Conservation (phyloP, 2,113 vertebrate species). For the Toxotes jaculatrix region DNA sequence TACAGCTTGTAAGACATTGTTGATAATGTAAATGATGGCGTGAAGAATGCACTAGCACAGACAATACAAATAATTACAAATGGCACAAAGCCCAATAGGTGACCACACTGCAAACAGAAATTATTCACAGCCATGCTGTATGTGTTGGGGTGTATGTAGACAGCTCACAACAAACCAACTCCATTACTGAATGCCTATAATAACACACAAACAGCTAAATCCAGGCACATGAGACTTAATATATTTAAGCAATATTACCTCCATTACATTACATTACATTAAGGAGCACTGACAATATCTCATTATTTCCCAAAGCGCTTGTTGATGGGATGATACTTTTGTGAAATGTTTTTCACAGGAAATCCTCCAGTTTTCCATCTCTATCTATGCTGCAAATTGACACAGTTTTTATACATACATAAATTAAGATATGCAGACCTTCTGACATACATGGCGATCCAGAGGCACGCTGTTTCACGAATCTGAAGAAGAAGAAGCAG, state of each 20-base stretch:
- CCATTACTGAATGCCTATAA: not conserved
- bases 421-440: not conserved
- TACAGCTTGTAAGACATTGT: not conserved
- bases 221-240: not conserved
- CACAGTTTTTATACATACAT: no score
- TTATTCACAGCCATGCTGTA: no score
- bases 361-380: not conserved
- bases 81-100: no score
- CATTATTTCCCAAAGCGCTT: not conserved
- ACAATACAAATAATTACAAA: no score
- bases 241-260: not conserved
- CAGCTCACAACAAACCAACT: no score
- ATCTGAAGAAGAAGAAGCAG: no score
- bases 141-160: not conserved
- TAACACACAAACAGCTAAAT: not conserved
- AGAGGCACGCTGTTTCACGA: no score
- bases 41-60: no score
- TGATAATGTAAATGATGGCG: no score
- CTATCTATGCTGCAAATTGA: no score
- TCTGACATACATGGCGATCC: not conserved
- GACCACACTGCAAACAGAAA: no score
- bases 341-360: not conserved
- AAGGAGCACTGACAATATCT: not conserved
- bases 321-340: not conserved
- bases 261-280: not conserved